Evolutionary conservation across 1,140 invertebrate species (phyloP).

Genomic region (Nymphalis io): DNA sequence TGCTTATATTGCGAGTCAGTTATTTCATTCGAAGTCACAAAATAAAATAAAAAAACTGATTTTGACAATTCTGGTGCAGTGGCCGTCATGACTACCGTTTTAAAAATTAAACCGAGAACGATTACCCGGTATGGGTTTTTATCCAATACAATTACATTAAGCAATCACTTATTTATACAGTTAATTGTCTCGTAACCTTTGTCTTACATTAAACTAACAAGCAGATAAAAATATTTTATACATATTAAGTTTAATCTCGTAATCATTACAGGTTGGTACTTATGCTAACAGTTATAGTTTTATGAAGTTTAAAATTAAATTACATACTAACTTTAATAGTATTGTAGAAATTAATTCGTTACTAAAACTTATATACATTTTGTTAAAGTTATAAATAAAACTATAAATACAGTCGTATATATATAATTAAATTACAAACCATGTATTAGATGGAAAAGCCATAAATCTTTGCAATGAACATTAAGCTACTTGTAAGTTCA

Average conservation of each 20-base stretch:
- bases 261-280: background rate
- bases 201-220: too few relatives aligned
- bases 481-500: too few relatives aligned
- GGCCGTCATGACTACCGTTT: slow-evolving; percentile 89
- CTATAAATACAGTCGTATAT: too few relatives aligned
- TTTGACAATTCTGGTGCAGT: slow-evolving; percentile 87
- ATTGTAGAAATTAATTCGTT: too few relatives aligned
- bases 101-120: slow-evolving; percentile 58
- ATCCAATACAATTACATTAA: slow-evolving; percentile 53
- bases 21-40: slow-evolving; percentile 88
- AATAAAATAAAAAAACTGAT: slow-evolving; percentile 93
- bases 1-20: slow-evolving; percentile 83
- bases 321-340: too few relatives aligned
- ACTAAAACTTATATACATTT: too few relatives aligned
- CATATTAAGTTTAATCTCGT: background rate
- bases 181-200: too few relatives aligned
- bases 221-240: background rate
- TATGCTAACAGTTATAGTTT: background rate
- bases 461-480: too few relatives aligned
- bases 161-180: slow-evolving; percentile 16
- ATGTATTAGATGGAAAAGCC: too few relatives aligned
- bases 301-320: background rate
- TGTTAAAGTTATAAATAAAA: too few relatives aligned
- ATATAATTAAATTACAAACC: too few relatives aligned
- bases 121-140: slow-evolving; percentile 50